These are phyloP conservation scores for Stigmatopora nigra DNA, from an alignment of 2,113 vertebrate species.

Conservation along the genomic window DNA sequence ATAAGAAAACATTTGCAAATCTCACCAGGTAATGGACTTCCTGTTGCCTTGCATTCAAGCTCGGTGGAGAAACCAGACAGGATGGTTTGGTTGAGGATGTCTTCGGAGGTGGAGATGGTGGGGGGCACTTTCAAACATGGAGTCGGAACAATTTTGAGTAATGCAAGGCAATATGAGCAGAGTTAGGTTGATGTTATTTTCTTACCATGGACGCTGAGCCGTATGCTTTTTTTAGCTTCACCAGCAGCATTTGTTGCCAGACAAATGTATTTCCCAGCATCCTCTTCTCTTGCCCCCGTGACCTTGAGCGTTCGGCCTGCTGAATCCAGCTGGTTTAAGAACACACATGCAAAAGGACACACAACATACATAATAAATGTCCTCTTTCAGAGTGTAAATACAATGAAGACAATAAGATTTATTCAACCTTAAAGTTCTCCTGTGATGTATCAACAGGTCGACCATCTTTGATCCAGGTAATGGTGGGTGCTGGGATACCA, in stretches of 20 bases:
- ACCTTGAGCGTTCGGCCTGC: conserved; percentile 80
- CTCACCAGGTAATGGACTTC: conserved; percentile 83
- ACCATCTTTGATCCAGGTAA: conserved; percentile 92
- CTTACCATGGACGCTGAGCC: conserved; percentile 87
- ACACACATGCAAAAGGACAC: conserved; percentile 4
- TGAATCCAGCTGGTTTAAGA: conserved; percentile 79
- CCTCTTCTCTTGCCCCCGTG: conserved; percentile 70
- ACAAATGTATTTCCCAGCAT: conserved; percentile 87
- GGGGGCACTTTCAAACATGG: conserved; percentile 79
- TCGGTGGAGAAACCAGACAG: conserved; percentile 78
- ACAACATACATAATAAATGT: conserved; percentile 31
- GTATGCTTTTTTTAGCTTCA: conserved; percentile 81
- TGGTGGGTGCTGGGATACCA: conserved; percentile 83
- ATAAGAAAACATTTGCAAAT: conserved; percentile 1
- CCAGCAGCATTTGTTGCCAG: conserved; percentile 93
- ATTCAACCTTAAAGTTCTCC: conserved; percentile 74
- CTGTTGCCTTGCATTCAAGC: conserved; percentile 81
- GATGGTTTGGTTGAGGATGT: conserved; percentile 82
- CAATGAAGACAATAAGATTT: background rate
- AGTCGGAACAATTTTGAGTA: conserved; percentile 6
- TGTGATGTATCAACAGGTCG: conserved; percentile 81
- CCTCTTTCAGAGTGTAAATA: background rate
- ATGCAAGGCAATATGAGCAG: background rate
- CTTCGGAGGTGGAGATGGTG: conserved; percentile 73
- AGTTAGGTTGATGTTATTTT: conserved; percentile 4